Conservation (phyloP, 2,888 invertebrate genomes). For the Drosophila buzzatii region DNA sequence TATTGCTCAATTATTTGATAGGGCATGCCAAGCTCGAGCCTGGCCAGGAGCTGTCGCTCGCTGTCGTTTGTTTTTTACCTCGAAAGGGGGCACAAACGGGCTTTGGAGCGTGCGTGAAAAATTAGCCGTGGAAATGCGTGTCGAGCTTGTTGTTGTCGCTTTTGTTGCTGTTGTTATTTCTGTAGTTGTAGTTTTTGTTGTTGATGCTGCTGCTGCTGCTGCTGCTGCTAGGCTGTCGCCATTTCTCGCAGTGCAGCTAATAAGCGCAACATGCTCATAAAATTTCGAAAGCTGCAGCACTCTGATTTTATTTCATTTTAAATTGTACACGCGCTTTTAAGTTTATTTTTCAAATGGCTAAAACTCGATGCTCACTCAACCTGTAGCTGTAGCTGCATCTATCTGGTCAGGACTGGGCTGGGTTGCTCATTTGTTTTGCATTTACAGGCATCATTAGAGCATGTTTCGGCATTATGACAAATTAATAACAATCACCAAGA, state of each 20-base stretch:
- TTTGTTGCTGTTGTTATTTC: conserved; percentile 50
- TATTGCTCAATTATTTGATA: background rate
- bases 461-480: conserved; percentile 65
- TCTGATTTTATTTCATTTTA: conserved; percentile 72
- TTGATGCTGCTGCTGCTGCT: conserved; percentile 40
- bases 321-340: conserved; percentile 69
- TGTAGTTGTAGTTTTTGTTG: conserved; percentile 3
- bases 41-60: conserved; percentile 76
- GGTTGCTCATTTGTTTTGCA: conserved; percentile 52
- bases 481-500: conserved; percentile 61
- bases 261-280: conserved; percentile 79
- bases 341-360: conserved; percentile 35
- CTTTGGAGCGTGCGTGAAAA: conserved; percentile 70
- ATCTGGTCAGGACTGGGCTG: conserved; percentile 2
- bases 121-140: conserved; percentile 78
- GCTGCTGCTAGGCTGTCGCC: conserved; percentile 69
- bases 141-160: conserved; percentile 53
- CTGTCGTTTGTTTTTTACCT: conserved; percentile 39
- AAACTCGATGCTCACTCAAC: conserved; percentile 12
- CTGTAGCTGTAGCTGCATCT: background rate
- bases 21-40: conserved; percentile 45
- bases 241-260: conserved; percentile 76
- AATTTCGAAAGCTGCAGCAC: conserved; percentile 74
- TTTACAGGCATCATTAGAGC: conserved; percentile 75
- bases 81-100: conserved; percentile 26